Conservation (phyloP, 2,113 vertebrate genomes). For the Podocnemis expansa region DNA sequence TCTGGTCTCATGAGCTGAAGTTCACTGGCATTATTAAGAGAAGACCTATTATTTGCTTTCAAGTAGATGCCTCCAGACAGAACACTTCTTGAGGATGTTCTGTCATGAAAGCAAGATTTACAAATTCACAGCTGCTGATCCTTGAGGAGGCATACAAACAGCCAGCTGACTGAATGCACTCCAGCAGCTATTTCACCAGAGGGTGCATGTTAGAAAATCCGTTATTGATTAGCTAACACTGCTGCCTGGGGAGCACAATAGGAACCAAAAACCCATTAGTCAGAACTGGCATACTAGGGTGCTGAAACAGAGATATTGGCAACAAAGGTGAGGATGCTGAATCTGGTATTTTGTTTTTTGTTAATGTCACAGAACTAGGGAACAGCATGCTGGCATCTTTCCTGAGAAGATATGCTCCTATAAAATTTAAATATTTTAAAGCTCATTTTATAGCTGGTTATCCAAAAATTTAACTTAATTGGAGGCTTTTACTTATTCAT, state of each 20-base stretch:
- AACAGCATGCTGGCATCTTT: background rate
- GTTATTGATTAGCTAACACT: background rate
- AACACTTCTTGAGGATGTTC: background rate
- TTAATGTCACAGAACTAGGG: background rate
- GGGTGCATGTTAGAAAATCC: background rate
- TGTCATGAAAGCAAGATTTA: background rate
- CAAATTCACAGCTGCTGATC: background rate
- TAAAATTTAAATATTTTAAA: background rate
- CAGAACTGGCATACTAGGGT: background rate
- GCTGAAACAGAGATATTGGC: background rate
- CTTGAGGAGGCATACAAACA: background rate
- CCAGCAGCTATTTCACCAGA: background rate
- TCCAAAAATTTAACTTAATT: background rate
- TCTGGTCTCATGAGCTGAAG: background rate
- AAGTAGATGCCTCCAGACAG: background rate
- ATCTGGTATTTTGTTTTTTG: background rate
- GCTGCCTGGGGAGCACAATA: background rate
- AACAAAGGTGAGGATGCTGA: background rate
- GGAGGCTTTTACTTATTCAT: background rate
- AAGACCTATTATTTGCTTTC: background rate
- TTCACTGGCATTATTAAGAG: background rate
- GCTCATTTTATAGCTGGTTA: background rate
- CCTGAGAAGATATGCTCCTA: background rate
- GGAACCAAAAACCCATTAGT: background rate
- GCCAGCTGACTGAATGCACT: background rate